Percentiles rank a stretch among this genome's conserved stretches.
phyloP scores from a whole-genome alignment of 2,113 vertebrate genomes.

The Eira barbara region DNA sequence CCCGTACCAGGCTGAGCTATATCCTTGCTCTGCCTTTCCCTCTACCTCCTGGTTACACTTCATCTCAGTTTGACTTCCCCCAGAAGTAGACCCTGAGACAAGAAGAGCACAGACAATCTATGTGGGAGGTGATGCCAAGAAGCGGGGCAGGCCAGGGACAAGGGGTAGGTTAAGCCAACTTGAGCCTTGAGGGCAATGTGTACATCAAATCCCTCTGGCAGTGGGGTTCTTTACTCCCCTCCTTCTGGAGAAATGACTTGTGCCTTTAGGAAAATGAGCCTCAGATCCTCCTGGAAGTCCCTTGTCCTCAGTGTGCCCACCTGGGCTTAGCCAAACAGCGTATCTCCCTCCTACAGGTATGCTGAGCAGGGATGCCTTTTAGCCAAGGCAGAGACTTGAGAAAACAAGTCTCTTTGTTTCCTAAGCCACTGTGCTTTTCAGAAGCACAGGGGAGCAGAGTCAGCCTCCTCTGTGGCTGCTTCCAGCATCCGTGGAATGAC shows the following conservation, averaged over 20 bases:
- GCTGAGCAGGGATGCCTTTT: background rate
- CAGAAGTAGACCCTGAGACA: background rate
- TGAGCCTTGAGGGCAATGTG: fast-evolving
- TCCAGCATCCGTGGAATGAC: background rate
- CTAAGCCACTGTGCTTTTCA: background rate
- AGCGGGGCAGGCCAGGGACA: background rate
- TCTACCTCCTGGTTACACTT: background rate
- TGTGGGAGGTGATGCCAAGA: background rate
- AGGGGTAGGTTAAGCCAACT: too few relatives aligned
- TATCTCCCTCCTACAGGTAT: background rate
- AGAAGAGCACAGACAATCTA: background rate
- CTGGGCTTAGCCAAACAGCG: background rate
- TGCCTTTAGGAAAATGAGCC: background rate
- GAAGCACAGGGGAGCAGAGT: background rate
- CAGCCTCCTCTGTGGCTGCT: background rate
- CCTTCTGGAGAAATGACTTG: background rate
- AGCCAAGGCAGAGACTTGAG: background rate
- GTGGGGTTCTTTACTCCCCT: background rate
- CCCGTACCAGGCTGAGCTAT: background rate
- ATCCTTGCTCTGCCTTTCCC: background rate
- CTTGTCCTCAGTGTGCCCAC: background rate
- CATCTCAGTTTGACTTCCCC: background rate
- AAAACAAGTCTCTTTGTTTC: background rate
- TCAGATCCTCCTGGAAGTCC: background rate
- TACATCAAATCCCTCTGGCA: background rate